Evolutionary conservation across 2,797 vertebrate species (phyloP), one percentile per base, ranked within the genome.

Genomic region (Prunella strophiata): DNA sequence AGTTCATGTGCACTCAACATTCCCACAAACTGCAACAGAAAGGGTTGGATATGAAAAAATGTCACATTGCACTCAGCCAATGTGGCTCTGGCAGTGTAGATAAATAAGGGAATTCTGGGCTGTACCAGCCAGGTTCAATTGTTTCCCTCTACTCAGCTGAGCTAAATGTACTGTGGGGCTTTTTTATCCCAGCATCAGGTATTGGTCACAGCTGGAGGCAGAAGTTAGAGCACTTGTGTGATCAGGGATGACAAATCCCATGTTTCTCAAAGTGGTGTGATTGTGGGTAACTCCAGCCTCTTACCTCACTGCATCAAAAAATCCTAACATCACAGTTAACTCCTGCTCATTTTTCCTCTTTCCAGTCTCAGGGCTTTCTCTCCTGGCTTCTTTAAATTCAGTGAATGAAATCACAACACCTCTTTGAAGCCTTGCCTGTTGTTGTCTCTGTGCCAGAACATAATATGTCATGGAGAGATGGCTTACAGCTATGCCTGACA

Each of bases 401-500:
- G 43, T 38, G 94, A 97, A 74, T 83, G 89, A 85, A 84, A 94
- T 81, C 82, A 82, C 8, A 1, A 55, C 81, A 66, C 87, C 77
- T 95, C 94, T 96, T 94, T 96, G 94, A 95, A 96, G 88, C 42
- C 80, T 75, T 66, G 63, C 34, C 23, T 82, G 55, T 79, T 94
- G 51, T 55, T 96, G 85, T 89, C 51, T 93, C 54, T 77, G 27
- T 79, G 27, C 96, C 98, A 98, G 97, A 81, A 97, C 97, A 73
- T 97, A 97, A 96, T 98, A 95, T 92, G 96, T 98, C 95, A 97
- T 96, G 10, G 98, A 98, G 96, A 98, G 98, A 88, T 97, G 98
- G 98, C 98, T 98, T 84, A 97, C 97, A 91, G 95, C 94, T 63
- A 97, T 98, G 96, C 97, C 98, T 65, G 59, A 95, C 29, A 98